These are phyloP conservation scores for Onychomys torridus DNA, from an alignment of 2,797 vertebrate species.

Conservation along the genomic window DNA sequence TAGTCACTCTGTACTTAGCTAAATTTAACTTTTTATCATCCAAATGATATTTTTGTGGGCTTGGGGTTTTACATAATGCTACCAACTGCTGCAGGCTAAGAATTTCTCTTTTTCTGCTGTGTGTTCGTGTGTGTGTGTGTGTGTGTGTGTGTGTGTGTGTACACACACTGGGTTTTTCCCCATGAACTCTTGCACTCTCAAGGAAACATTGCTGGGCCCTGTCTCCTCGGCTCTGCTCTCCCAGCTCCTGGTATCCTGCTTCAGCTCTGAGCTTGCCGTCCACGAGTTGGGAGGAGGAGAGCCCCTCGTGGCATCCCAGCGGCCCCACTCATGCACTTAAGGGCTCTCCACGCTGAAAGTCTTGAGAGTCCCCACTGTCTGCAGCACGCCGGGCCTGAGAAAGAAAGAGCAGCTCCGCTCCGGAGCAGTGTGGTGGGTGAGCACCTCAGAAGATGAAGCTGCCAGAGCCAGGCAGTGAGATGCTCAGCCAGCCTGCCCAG, in stretches of 20 bases:
- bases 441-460: not conserved
- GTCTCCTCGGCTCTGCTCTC: not conserved
- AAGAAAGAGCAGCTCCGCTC: not conserved
- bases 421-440: not conserved
- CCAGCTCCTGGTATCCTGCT: not conserved
- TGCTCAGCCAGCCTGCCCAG: not conserved
- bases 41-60: slow-evolving; percentile 84
- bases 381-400: not conserved
- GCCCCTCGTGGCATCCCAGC: not conserved
- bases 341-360: slow-evolving; percentile 9
- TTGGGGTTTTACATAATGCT: slow-evolving; percentile 82
- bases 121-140: not conserved
- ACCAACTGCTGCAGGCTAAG: slow-evolving; percentile 83
- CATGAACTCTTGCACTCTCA: slow-evolving; percentile 18
- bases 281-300: not conserved
- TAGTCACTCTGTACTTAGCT: slow-evolving; percentile 85
- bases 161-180: not conserved
- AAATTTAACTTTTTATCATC: slow-evolving; percentile 86
- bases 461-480: not conserved
- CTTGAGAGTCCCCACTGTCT: slow-evolving; percentile 52
- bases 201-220: not conserved
- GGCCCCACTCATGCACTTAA: not conserved
- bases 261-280: not conserved
- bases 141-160: not conserved
- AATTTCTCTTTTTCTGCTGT: slow-evolving; percentile 61